Conservation (phyloP, 1,140 invertebrate species). For the Cylas formicarius region DNA sequence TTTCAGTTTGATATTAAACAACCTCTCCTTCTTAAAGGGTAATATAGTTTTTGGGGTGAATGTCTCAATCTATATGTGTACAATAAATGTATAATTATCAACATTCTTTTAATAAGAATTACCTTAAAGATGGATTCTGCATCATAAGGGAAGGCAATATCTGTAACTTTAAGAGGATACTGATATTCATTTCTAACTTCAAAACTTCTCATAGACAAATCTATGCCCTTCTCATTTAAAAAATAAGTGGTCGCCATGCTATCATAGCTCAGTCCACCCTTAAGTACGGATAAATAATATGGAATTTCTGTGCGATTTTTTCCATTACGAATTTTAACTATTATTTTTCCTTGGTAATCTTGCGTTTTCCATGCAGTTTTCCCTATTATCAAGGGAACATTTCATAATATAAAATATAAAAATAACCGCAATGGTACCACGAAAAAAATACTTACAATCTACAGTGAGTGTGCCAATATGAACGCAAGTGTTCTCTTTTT, state of each 20-base stretch:
- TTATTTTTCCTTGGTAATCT: slow-evolving; percentile 57
- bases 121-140: slow-evolving; percentile 55
- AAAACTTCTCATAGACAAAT: slow-evolving; percentile 46
- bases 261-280: slow-evolving; percentile 51
- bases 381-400: slow-evolving; percentile 41
- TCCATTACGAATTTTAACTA: slow-evolving; percentile 60
- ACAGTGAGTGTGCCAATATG: slow-evolving; percentile 66
- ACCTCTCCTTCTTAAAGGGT: slow-evolving; percentile 51
- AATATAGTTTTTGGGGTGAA: slow-evolving; percentile 56
- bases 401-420: neutral
- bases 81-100: slow-evolving; percentile 39
- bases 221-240: slow-evolving; percentile 44
- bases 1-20: slow-evolving; percentile 54
- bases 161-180: slow-evolving; percentile 60
- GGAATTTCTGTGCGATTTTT: slow-evolving; percentile 52
- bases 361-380: slow-evolving; percentile 48
- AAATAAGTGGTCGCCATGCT: slow-evolving; percentile 49
- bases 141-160: slow-evolving; percentile 57
- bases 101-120: slow-evolving; percentile 21
- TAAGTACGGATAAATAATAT: slow-evolving; percentile 50
- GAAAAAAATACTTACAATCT: slow-evolving; percentile 63
- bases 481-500: slow-evolving; percentile 42
- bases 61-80: slow-evolving; percentile 56
- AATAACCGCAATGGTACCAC: neutral
- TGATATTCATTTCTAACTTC: slow-evolving; percentile 64